These are phyloP conservation scores for Mormyrus hasselquistii DNA, from an alignment of 2,797 vertebrate genomes.

Conservation along the genomic window DNA sequence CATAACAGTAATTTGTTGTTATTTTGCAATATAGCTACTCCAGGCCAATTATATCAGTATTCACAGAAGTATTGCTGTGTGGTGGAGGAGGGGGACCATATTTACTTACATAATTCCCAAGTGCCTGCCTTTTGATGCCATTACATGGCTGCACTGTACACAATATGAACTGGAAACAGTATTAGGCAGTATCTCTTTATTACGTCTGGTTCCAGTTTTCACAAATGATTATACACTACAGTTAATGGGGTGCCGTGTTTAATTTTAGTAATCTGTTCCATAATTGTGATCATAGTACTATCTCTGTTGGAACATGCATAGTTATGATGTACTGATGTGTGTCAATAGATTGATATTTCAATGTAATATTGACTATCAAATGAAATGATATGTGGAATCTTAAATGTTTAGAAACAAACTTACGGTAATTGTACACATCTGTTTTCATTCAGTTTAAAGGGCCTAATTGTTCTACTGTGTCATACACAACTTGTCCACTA, in stretches of 20 bases:
- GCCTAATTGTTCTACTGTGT: not conserved
- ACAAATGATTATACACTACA: not conserved
- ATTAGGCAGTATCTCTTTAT: conserved; percentile 10
- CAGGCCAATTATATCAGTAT: not conserved
- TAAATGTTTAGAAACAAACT: not conserved
- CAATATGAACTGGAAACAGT: conserved; percentile 27
- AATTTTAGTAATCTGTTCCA: not conserved
- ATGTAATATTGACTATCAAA: not conserved
- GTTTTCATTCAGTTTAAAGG: conserved; percentile 14
- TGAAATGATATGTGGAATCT: not conserved
- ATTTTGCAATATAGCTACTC: not conserved
- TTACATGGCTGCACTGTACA: conserved; percentile 47
- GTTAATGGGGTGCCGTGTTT: not conserved
- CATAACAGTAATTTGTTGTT: not conserved
- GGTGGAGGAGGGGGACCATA: not conserved
- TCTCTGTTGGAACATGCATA: not conserved
- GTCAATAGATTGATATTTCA: not conserved
- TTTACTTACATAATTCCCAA: conserved; percentile 42
- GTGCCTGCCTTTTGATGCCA: conserved; percentile 55
- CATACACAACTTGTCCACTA: conserved; percentile 12
- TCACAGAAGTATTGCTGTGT: not conserved
- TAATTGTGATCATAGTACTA: not conserved
- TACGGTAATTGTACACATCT: conserved; percentile 6
- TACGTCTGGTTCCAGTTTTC: not conserved
- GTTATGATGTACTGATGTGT: conserved; percentile 1